Conservation (phyloP, 2,797 vertebrate genomes). For the Toxotes lorentzi region DNA sequence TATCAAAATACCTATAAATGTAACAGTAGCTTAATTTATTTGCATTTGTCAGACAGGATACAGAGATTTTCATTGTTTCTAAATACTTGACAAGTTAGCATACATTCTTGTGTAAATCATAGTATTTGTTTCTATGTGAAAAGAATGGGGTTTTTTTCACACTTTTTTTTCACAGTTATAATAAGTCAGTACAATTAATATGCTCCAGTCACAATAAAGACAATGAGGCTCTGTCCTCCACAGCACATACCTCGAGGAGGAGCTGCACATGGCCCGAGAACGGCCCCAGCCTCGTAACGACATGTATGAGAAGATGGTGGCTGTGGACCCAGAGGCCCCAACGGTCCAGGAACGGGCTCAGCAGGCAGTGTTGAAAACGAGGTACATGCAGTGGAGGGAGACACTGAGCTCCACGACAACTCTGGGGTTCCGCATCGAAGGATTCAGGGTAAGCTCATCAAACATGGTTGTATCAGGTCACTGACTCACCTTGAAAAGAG, state of each 20-base stretch:
- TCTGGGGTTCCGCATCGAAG: conserved; percentile 92
- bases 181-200: background rate
- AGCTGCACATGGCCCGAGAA: conserved; percentile 84
- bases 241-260: conserved; percentile 91
- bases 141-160: background rate
- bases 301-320: conserved; percentile 93
- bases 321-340: conserved; percentile 88
- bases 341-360: conserved; percentile 84
- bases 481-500: background rate
- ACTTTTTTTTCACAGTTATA: background rate
- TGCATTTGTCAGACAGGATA: background rate
- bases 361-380: conserved; percentile 88
- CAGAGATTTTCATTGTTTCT: background rate
- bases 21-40: background rate
- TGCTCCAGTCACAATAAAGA: conserved; percentile 1
- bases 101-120: background rate
- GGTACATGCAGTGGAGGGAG: conserved; percentile 95
- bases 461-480: background rate
- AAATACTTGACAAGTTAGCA: background rate
- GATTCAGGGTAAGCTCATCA: conserved; percentile 84
- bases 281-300: conserved; percentile 87
- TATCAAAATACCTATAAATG: background rate
- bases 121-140: background rate
- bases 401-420: conserved; percentile 89
- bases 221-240: conserved; percentile 9